A percentile compares a stretch with the other conserved stretches of the same genome.
Evolutionary conservation across 2,888 invertebrate genomes (phyloP).

Genomic region (Stenodera caucasica): DNA sequence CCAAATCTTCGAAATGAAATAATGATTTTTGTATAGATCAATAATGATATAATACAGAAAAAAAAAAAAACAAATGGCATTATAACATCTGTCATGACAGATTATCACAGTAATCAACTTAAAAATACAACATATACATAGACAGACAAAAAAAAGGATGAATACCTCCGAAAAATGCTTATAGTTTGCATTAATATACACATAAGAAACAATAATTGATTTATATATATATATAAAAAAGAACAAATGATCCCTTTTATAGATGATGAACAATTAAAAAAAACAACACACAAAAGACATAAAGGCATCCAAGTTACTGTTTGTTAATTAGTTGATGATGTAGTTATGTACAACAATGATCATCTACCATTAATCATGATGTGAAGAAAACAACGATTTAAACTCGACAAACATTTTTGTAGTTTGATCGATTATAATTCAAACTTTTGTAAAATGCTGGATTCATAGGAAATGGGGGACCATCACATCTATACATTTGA

Average conservation of each 20-base stretch:
- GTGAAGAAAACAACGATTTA: slow-evolving; percentile 37
- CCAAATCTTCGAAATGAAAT: background rate
- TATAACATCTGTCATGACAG: slow-evolving; percentile 47
- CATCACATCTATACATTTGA: slow-evolving; percentile 51
- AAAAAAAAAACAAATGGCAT: slow-evolving; percentile 37
- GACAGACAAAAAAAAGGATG: slow-evolving; percentile 33
- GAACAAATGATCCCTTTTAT: background rate
- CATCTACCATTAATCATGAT: slow-evolving; percentile 48
- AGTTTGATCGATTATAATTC: slow-evolving; percentile 50
- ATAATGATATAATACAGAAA: slow-evolving; percentile 16
- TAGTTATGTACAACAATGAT: slow-evolving; percentile 30
- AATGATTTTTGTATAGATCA: slow-evolving; percentile 11
- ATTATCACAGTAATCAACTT: slow-evolving; percentile 50
- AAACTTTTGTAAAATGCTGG: slow-evolving; percentile 51
- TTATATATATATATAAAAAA: background rate
- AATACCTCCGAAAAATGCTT: slow-evolving; percentile 43
- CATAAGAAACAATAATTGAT: slow-evolving; percentile 11
- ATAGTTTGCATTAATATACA: slow-evolving; percentile 44
- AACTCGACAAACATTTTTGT: slow-evolving; percentile 53
- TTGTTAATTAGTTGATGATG: slow-evolving; percentile 15
- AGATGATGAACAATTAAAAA: slow-evolving; percentile 11
- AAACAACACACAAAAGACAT: slow-evolving; percentile 23
- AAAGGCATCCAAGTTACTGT: slow-evolving; percentile 36
- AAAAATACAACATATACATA: slow-evolving; percentile 34
- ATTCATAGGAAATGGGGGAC: slow-evolving; percentile 47